Evolutionary conservation across 2,113 vertebrate genomes (phyloP).

Genomic region (Vicugna pacos): DNA sequence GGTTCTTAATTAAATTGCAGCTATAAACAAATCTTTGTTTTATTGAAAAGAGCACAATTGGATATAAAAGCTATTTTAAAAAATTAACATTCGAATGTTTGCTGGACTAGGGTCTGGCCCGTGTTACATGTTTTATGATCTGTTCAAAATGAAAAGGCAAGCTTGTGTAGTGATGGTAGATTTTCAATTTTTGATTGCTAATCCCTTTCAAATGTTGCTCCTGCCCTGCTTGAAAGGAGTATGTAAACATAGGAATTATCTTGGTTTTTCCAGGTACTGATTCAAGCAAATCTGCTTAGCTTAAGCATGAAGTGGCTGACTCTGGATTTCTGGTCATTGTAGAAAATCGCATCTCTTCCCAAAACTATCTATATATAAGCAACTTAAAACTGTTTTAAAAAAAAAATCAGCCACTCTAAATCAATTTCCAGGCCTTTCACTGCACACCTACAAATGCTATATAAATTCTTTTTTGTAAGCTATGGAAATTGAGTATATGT

Average conservation of each 20-base stretch:
- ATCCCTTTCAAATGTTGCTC: constrained; percentile 63
- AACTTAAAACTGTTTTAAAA: constrained; percentile 15
- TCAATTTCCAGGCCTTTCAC: background rate
- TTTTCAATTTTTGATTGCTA: constrained; percentile 78
- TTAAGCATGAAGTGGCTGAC: background rate
- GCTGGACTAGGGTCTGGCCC: constrained; percentile 71
- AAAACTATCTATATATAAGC: background rate
- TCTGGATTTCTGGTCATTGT: background rate
- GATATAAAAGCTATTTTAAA: constrained; percentile 77
- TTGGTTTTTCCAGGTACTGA: constrained; percentile 59
- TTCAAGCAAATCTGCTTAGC: constrained; percentile 33
- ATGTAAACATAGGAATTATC: constrained; percentile 64
- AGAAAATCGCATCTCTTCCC: background rate
- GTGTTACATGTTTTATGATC: constrained; percentile 71
- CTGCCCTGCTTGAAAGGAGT: constrained; percentile 50
- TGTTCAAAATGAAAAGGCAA: constrained; percentile 70
- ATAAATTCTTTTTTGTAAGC: constrained; percentile 17
- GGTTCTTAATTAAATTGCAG: constrained; percentile 77
- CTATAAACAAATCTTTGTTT: constrained; percentile 83
- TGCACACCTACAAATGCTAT: background rate
- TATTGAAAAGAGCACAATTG: constrained; percentile 70
- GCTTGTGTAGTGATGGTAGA: constrained; percentile 52
- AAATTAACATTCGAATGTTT: constrained; percentile 73
- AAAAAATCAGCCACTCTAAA: background rate
- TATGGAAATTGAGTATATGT: constrained; percentile 55